These are phyloP conservation scores for Heliconius ismenius DNA, from an alignment of 2,888 invertebrate species.

Conservation along the genomic window DNA sequence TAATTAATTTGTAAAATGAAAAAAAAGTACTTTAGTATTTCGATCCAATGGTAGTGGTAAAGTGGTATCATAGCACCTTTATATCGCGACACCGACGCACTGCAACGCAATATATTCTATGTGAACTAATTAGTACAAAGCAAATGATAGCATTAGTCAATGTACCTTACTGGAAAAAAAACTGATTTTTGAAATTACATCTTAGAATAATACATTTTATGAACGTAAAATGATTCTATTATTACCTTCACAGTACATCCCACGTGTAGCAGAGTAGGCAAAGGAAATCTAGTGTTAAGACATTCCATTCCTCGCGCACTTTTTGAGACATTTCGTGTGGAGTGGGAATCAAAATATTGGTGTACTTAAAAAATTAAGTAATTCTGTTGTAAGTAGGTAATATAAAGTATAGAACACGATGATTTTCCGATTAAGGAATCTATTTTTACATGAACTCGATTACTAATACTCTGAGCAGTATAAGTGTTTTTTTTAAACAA, in stretches of 20 bases:
- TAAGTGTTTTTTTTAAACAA: not conserved
- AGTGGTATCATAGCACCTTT: conserved; percentile 53
- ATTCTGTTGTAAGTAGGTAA: no score
- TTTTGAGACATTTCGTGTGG: no score
- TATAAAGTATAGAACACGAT: no score
- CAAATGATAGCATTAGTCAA: conserved; percentile 20
- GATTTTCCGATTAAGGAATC: no score
- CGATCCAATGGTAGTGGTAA: conserved; percentile 27
- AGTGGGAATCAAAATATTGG: no score
- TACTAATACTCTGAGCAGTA: not conserved
- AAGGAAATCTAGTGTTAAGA: no score
- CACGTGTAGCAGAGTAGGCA: not conserved
- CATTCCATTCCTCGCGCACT: no score
- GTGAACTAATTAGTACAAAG: conserved; percentile 10
- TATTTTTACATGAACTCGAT: no score
- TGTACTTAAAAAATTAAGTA: no score
- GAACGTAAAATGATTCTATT: not conserved
- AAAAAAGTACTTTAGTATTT: not conserved
- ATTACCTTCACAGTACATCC: no score
- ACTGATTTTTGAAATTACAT: not conserved
- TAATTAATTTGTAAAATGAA: no score
- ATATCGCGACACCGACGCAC: conserved; percentile 51
- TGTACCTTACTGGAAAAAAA: not conserved
- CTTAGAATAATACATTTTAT: not conserved
- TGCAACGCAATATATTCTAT: conserved; percentile 32